Evolutionary conservation across 1,140 invertebrate species (phyloP), one percentile per base, ranked within the genome.

Genomic region (Nasonia longicornis): DNA sequence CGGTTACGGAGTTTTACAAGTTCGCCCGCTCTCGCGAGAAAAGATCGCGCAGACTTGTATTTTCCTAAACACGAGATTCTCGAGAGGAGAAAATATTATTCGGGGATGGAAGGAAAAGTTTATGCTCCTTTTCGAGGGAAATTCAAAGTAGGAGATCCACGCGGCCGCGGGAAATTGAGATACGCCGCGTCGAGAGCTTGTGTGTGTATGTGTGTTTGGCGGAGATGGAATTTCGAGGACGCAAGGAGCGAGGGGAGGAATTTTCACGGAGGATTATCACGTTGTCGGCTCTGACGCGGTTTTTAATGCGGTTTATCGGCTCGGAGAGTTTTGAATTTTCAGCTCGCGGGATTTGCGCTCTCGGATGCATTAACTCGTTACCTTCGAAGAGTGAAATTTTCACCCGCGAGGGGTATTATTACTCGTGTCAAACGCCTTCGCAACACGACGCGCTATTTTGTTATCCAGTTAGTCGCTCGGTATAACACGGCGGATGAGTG

Each of bases 261-360:
- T 67, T 67, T 67, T 16, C 64, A 67, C 12, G 64, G 52, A 58
- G 52, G 64, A 67, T 67, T 67, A 67, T 67, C 64, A 31, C 64
- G 82, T 79, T 82, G 82, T 83, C 81, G 80, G 81, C 81, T 84
- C 84, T 80, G 81, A 83, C 81, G 81, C 81, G 80, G 82, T 83
- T 80, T 58, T 58, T 58, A 58, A 58, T 58, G 52, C 20, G 20
- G 52, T 58, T 58, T 58, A 58, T 58, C 52, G 52, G 20, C 20
- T 58, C 20, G 16, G 20, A 58, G 20, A 58, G 52, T 58, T 58
- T 58, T 58, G 52, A 58, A 58, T 58, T 58, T 58, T n/a, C 14
- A n/a, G 16, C 3, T n/a, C 52, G 52, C 14, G 16, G 16, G 52
- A 58, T 58, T 58, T 58, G 6, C 52, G 16, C 52, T 16, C 52